Evolutionary conservation across 2,113 vertebrate species (phyloP).

Genomic region (Bambusicola thoracicus): DNA sequence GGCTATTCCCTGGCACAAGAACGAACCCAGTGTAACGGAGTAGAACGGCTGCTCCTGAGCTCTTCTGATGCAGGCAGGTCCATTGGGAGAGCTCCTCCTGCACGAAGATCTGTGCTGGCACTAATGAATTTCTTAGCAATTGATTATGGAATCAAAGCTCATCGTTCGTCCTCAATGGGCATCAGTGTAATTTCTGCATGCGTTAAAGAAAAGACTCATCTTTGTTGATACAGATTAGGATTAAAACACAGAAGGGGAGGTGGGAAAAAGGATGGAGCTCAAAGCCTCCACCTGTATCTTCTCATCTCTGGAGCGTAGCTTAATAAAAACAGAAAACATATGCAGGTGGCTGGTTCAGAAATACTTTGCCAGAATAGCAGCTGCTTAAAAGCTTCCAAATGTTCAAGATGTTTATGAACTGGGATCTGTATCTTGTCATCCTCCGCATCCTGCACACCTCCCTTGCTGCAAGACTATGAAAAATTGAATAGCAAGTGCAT

Average conservation of each 20-base stretch:
- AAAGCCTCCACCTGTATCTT: slow-evolving; percentile 45
- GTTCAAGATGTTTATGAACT: slow-evolving; percentile 57
- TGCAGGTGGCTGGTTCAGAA: slow-evolving; percentile 44
- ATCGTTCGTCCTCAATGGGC: neutral
- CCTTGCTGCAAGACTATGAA: neutral
- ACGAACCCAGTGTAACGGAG: neutral
- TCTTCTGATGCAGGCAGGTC: neutral
- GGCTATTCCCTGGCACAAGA: neutral
- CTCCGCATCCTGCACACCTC: neutral
- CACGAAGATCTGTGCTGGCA: neutral
- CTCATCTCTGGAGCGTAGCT: slow-evolving; percentile 12
- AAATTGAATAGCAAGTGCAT: neutral
- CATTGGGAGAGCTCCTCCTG: neutral
- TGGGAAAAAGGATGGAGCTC: neutral
- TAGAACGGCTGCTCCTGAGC: neutral
- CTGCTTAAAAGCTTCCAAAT: slow-evolving; percentile 59
- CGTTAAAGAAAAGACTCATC: slow-evolving; percentile 15
- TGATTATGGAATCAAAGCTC: slow-evolving; percentile 41
- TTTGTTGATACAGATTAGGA: slow-evolving; percentile 53
- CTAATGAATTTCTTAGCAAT: slow-evolving; percentile 2
- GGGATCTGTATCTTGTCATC: slow-evolving; percentile 11
- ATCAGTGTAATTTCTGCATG: neutral
- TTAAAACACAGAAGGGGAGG: slow-evolving; percentile 25
- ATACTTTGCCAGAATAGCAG: slow-evolving; percentile 28
- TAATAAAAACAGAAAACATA: slow-evolving; percentile 42